These are phyloP conservation scores for Melanerpes formicivorus DNA, from an alignment of 2,113 vertebrate genomes.

Conservation along the genomic window DNA sequence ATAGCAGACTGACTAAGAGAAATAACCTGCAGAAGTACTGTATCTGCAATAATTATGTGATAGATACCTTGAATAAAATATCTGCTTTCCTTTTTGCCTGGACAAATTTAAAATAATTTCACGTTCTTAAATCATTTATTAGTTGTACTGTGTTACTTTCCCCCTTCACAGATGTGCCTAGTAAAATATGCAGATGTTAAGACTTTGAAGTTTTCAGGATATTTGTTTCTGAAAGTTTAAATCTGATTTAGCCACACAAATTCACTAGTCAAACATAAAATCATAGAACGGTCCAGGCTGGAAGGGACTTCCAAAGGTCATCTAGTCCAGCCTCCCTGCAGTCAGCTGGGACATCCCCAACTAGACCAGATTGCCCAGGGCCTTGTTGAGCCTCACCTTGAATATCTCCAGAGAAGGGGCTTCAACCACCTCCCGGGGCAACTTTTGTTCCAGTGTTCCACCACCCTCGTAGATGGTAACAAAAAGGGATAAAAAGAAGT, in stretches of 20 bases:
- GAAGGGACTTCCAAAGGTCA: no score
- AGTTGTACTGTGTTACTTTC: not conserved
- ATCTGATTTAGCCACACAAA: not conserved
- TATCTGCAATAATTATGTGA: not conserved
- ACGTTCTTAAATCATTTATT: slow-evolving; percentile 43
- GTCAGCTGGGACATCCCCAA: no score
- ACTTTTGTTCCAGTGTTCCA: no score
- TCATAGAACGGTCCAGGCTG: no score
- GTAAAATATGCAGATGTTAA: not conserved
- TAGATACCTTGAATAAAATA: slow-evolving; percentile 10
- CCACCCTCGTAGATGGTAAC: not conserved
- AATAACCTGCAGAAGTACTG: not conserved
- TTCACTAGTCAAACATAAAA: slow-evolving; percentile 5
- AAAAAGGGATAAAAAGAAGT: slow-evolving; percentile 23
- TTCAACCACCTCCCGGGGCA: no score
- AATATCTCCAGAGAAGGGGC: no score
- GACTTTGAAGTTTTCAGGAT: slow-evolving; percentile 23
- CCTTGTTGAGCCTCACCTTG: no score
- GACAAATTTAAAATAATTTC: slow-evolving; percentile 36
- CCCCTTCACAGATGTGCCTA: not conserved
- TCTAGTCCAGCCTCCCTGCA: no score
- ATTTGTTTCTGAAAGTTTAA: slow-evolving; percentile 40
- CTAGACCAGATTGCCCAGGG: no score
- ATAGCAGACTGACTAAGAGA: slow-evolving; percentile 20
- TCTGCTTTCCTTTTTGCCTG: slow-evolving; percentile 7